Conservation (phyloP, 2,888 invertebrate species). For the Odontothrips loti region DNA sequence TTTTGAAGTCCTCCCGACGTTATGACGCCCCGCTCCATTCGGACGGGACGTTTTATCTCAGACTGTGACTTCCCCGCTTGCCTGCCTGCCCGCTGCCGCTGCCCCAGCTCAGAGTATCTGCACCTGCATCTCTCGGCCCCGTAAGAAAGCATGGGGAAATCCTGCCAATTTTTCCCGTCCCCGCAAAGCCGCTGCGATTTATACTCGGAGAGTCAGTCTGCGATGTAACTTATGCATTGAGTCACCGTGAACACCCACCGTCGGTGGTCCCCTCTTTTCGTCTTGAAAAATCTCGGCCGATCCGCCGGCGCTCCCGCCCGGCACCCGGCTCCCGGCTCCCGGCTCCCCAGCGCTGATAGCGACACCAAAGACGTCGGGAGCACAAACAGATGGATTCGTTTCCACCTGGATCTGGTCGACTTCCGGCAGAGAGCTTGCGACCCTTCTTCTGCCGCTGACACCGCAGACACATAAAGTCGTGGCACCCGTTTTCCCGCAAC, state of each 20-base stretch:
- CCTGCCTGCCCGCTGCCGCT: too few relatives aligned
- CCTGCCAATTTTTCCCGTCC: background rate
- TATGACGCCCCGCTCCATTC: too few relatives aligned
- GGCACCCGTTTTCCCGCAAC: too few relatives aligned
- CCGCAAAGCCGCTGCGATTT: background rate
- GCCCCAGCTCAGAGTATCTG: background rate
- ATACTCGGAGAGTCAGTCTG: background rate
- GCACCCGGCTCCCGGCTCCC: background rate
- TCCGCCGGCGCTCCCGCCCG: too few relatives aligned
- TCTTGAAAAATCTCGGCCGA: background rate
- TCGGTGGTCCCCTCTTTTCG: background rate
- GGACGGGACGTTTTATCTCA: too few relatives aligned
- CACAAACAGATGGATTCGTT: slow-evolving; percentile 6
- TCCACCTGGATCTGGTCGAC: background rate
- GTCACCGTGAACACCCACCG: background rate
- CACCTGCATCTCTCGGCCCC: background rate
- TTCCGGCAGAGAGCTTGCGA: too few relatives aligned
- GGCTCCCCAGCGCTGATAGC: background rate
- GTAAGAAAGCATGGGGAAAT: background rate
- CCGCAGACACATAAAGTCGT: too few relatives aligned
- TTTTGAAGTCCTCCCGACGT: too few relatives aligned
- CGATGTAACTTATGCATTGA: background rate
- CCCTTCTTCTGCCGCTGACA: too few relatives aligned
- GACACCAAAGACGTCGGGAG: background rate
- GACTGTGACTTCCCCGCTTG: too few relatives aligned